These are phyloP conservation scores for Clostera curtula DNA, from an alignment of 2,888 invertebrate genomes.

Conservation along the genomic window DNA sequence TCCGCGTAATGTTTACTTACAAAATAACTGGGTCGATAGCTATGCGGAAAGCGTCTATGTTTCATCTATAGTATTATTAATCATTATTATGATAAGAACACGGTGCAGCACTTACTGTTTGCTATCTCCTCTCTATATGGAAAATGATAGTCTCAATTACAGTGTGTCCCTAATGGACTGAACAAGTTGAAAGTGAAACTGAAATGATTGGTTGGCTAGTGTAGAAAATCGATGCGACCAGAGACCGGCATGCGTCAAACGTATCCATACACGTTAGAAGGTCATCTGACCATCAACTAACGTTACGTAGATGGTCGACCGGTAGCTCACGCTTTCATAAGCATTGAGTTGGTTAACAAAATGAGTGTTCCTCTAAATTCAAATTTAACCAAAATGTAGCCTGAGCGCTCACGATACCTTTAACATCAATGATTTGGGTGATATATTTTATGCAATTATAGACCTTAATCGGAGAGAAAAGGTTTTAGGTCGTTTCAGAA, in stretches of 20 bases:
- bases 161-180: constrained; percentile 44
- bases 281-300: constrained; percentile 52
- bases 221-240: constrained; percentile 60
- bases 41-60: no score
- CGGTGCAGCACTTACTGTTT: constrained; percentile 42
- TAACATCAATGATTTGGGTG: no score
- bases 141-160: constrained; percentile 23
- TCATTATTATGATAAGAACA: no score
- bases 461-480: no score
- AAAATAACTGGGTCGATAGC: no score
- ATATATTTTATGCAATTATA: no score
- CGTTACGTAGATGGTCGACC: constrained; percentile 28
- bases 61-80: no score
- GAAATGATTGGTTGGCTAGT: constrained; percentile 37
- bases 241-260: constrained; percentile 45
- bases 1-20: no score
- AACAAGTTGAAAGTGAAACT: constrained; percentile 55
- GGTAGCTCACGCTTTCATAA: constrained; percentile 19
- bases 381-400: no score
- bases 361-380: no score
- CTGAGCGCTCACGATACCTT: no score
- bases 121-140: constrained; percentile 25
- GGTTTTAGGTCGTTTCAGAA: no score
- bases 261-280: constrained; percentile 44
- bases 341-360: constrained; percentile 14